Evolutionary conservation across 2,113 vertebrate species (phyloP), one percentile per base, ranked within the genome.

Genomic region (Chlorodrepanis virens): DNA sequence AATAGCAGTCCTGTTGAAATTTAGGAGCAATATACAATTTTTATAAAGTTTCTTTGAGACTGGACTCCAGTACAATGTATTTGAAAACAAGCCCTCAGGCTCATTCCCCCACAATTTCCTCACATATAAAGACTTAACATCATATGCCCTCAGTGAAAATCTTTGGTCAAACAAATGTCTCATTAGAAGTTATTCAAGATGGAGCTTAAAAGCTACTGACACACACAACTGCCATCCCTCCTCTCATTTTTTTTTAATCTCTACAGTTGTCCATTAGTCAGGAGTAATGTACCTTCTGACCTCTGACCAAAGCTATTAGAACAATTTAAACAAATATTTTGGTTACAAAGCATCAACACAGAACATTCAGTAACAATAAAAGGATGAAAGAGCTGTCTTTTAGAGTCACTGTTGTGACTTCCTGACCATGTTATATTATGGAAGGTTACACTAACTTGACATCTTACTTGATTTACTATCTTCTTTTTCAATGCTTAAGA

Each of bases 301-400:
- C 86, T 95, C 78, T 56, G 77, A 90, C 77, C 72, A 93, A 90
- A 96, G 91, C 93, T 87, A 96, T 92, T 75, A 87, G 64, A 94
- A 93, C 70, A 91, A 93, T 91, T 96, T 92, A 91, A 97, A 95
- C 87, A 96, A 93, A 81, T 86, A 90, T 91, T 96, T 96, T 95
- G 39, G 95, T 96, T 96, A 90, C 77, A 84, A 96, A 96, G 79
- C 85, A 95, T 76, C 82, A 87, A 86, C 91, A 92, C 5, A 71
- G 64, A 92, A 90, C 49, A 81, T 47, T 80, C 63, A 87, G 60
- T 59, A 94, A 93, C 79, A 94, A 91, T n/a, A 67, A 91, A 89
- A 78, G 59, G 63, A 90, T 87, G 61, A 91, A 84, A 91, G 70
- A 83, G 29, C 42, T 86, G 57, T 83, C 57, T 70, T 74, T 79